Base-by-base conservation (phyloP, 1,140 invertebrate species). In the Ceratina australensis region DNA sequence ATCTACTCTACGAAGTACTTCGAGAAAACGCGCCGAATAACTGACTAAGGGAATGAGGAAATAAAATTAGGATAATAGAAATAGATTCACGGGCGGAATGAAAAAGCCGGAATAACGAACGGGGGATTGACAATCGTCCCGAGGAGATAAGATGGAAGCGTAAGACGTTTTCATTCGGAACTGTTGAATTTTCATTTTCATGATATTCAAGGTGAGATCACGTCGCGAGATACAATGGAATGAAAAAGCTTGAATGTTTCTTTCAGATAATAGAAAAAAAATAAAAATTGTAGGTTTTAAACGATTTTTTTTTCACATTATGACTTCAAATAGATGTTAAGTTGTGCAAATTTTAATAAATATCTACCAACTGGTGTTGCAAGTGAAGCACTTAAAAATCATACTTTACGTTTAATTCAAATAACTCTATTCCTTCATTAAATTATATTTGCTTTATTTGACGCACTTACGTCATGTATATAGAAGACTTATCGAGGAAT, bases 21-120 rank as follows among this genome's bases (percentile, higher is more conserved):
- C 12, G 4, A n/a, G 28, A 54, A 57, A 56, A 54, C 5, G 8
- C 15, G 42, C 13, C 16, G 2, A 20, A 57, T 28, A 1, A 15
- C 7, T 7, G 18, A 3, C 28, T 7, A 18, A 42, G 22, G 16
- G 47, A 15, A 13, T 1, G 8, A 2, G 12, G 64, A 42, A 60
- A 67, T 69, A 24, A 76, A 69, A 52, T 69, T 61, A 76, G 54
- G 65, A 76, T 68, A 60, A 68, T 76, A 60, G 56, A 76, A 76
- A 76, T 76, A 76, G 56, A 69, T 68, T 76, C 63, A 15, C 33
- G 52, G 13, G 56, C 12, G 47, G 47, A 22, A 76, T 52, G 28
- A 57, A 69, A 60, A 42, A 33, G 28, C 24, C 15, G 3, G 5
- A 22, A 26, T 18, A 60, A 61, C 68, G 42, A 42, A 75, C 57